Evolutionary conservation across 2,113 vertebrate species (phyloP).

Genomic region (Physeter macrocephalus): DNA sequence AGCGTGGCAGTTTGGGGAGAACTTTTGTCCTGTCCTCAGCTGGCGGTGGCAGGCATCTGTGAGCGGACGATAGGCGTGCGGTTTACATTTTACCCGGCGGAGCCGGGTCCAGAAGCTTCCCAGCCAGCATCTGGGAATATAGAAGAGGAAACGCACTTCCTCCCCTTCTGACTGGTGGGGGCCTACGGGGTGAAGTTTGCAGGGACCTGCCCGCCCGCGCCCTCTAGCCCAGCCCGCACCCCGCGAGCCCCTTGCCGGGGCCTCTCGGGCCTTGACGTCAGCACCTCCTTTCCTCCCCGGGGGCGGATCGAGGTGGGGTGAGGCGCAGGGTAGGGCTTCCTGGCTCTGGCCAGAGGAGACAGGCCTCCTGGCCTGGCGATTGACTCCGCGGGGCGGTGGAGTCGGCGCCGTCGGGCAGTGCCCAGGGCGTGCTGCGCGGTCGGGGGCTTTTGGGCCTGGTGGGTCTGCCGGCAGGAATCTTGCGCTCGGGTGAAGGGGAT

Average conservation of each 20-base stretch:
- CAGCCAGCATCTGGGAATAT: background rate
- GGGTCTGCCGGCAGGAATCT: background rate
- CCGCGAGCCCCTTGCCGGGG: background rate
- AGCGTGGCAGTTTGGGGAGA: background rate
- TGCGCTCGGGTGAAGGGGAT: background rate
- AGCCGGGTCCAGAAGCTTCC: background rate
- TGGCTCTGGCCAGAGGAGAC: background rate
- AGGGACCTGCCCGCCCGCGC: background rate
- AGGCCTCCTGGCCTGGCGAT: background rate
- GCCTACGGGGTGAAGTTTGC: background rate
- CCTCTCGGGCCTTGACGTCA: background rate
- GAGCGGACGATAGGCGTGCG: no score
- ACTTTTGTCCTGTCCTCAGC: background rate
- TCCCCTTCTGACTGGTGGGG: background rate
- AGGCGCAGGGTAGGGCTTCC: background rate
- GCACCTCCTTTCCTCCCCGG: background rate
- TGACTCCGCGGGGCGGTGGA: fast-evolving
- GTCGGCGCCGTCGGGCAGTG: background rate
- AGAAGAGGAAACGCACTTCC: background rate
- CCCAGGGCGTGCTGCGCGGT: background rate
- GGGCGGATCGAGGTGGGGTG: background rate
- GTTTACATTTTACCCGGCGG: background rate
- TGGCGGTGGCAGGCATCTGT: background rate
- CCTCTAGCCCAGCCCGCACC: background rate
- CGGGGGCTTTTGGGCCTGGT: background rate